These are phyloP conservation scores for Apodemia hepburni DNA, from an alignment of 2,888 invertebrate species.

Conservation along the genomic window DNA sequence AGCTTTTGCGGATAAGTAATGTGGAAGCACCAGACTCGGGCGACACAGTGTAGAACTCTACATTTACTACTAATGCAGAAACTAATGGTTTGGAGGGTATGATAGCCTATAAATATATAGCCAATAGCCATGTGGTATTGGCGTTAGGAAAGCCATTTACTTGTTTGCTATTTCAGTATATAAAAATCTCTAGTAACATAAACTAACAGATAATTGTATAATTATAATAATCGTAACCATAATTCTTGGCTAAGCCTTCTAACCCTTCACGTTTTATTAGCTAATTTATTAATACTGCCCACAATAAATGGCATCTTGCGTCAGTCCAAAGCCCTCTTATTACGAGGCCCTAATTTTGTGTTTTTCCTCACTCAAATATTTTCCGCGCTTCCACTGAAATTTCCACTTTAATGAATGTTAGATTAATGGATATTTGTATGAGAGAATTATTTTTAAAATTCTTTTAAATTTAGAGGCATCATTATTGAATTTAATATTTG, in stretches of 20 bases:
- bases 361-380: constrained; percentile 12
- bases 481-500: background rate
- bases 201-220: too few species aligned
- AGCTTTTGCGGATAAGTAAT: too few species aligned
- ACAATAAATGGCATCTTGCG: background rate
- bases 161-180: too few species aligned
- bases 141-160: too few species aligned
- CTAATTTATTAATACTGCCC: background rate
- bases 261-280: background rate
- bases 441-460: constrained; percentile 7
- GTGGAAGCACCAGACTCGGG: too few species aligned
- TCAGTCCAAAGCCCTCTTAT: background rate
- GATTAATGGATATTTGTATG: constrained; percentile 6
- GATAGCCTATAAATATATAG: too few species aligned
- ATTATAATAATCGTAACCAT: background rate
- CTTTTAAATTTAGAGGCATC: background rate
- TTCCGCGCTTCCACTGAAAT: constrained; percentile 1
- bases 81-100: too few species aligned
- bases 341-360: constrained; percentile 10
- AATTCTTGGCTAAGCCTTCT: background rate
- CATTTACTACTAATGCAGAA: too few species aligned
- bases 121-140: too few species aligned
- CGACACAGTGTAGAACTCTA: too few species aligned
- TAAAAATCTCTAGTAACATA: too few species aligned
- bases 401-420: constrained; percentile 4